Percentiles rank a stretch among this genome's conserved stretches.
Evolutionary conservation across 2,888 invertebrate genomes (phyloP).

Genomic region (Danaus chrysippus): DNA sequence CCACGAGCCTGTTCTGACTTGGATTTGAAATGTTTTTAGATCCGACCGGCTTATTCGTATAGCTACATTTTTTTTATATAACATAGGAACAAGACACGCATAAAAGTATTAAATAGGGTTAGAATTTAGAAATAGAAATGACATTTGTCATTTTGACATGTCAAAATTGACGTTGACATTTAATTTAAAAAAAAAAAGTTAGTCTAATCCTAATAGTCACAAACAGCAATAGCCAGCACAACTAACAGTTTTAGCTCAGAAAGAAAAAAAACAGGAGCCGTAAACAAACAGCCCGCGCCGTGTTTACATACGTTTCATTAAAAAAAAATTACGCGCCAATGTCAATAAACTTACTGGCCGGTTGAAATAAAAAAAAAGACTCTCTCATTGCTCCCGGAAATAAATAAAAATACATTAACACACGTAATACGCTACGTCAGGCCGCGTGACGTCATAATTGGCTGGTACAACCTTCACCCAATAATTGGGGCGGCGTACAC

Average conservation of each 20-base stretch:
- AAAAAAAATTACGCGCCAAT: constrained; percentile 1
- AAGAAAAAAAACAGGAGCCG: too few relatives aligned
- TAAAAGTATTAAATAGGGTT: too few relatives aligned
- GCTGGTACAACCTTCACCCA: constrained; percentile 51
- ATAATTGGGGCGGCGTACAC: constrained; percentile 50
- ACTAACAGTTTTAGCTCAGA: too few relatives aligned
- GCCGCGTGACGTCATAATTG: constrained; percentile 43
- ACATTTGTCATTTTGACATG: too few relatives aligned
- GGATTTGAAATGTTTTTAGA: constrained; percentile 19
- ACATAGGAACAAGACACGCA: background rate
- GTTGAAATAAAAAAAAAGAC: constrained; percentile 20
- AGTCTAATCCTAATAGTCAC: too few relatives aligned
- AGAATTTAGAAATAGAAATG: too few relatives aligned
- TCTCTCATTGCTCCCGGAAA: constrained; percentile 28
- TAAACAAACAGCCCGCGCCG: background rate
- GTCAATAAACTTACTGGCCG: constrained; percentile 15
- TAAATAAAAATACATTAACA: constrained; percentile 36
- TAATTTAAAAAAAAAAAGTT: too few relatives aligned
- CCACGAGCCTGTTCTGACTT: constrained; percentile 24
- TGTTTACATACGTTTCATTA: background rate
- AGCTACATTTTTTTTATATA: constrained; percentile 5
- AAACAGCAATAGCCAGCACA: too few relatives aligned
- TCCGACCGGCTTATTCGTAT: constrained; percentile 5
- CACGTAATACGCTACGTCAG: constrained; percentile 31
- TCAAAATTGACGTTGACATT: too few relatives aligned